Evolutionary conservation across 2,113 vertebrate genomes (phyloP), one percentile per base, ranked within the genome.

Genomic region (Hippocampus barbouri): DNA sequence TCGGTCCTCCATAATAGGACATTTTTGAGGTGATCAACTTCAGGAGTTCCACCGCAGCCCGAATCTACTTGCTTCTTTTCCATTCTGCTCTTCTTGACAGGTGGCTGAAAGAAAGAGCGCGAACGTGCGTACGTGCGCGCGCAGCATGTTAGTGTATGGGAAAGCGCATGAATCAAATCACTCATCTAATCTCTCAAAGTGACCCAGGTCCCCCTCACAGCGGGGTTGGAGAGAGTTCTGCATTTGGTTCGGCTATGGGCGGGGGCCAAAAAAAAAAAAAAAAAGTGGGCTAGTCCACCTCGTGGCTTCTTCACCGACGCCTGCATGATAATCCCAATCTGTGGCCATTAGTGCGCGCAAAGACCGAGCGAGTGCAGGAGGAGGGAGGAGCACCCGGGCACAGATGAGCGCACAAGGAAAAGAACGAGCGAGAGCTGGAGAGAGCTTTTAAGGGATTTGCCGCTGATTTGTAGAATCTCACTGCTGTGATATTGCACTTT

Each of bases 391-490:
- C 72, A 72, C 68, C 69, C 76, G 79, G 70, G 78, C 76, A 77
- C 85, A 78, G 84, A 80, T 60, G 59, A 74, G 78, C 63, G 66
- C 71, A 70, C 71, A 79, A 62, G 70, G 64, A 76, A 75, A 72
- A 81, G 82, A 85, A 64, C 23, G 43, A 68, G 70, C 74, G 69
- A 16, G 76, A 77, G 77, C 69, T 76, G 40, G 83, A 67, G 79
- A 60, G 90, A 72, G 92, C 89, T 93, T 93, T 93, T 93, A 93
- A 93, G 85, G 91, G 91, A 93, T 92, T 93, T 93, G 89, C 66
- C 85, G 85, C 88, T 90, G 89, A 92, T 93, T 92, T 92, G 85
- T 84, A 86, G 86, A 90, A 85, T 90, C 88, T 88, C 85, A 77
- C 86, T 86, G 86, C 82, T 78, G 80, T 88, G 83, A 88, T 86